These are phyloP conservation scores for Heliothis subflexa DNA, from an alignment of 1,140 invertebrate species.

Conservation along the genomic window DNA sequence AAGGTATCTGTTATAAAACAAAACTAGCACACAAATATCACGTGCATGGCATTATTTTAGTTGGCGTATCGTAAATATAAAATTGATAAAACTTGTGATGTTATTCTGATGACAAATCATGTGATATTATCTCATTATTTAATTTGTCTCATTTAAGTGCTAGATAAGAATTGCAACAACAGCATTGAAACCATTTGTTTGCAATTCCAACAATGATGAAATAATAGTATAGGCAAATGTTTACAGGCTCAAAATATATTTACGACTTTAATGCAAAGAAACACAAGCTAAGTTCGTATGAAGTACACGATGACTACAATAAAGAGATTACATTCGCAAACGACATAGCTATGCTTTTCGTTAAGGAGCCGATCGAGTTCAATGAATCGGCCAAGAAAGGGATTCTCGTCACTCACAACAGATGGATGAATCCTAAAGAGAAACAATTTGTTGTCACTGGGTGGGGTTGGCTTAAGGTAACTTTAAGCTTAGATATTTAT, in stretches of 20 bases:
- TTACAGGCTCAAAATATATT: conserved; percentile 60
- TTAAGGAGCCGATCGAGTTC: conserved; percentile 58
- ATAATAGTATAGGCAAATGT: neutral
- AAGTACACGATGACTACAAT: conserved; percentile 67
- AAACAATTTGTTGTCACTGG: conserved; percentile 63
- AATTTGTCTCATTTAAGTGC: too few relatives aligned
- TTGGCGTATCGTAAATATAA: too few relatives aligned
- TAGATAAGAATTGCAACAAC: too few relatives aligned
- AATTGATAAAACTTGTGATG: too few relatives aligned
- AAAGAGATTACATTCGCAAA: conserved; percentile 60
- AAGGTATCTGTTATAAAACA: too few relatives aligned
- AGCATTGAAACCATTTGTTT: too few relatives aligned
- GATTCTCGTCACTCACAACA: conserved; percentile 55
- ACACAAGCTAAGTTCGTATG: conserved; percentile 54
- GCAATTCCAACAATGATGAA: neutral
- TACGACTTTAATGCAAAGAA: conserved; percentile 58
- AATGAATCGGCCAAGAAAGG: conserved; percentile 59
- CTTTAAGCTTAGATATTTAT: too few relatives aligned
- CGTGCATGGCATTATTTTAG: too few relatives aligned
- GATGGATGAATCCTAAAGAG: conserved; percentile 64
- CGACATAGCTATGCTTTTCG: conserved; percentile 70
- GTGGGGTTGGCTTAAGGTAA: conserved; percentile 67
- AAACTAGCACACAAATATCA: too few relatives aligned
- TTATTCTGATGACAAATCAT: too few relatives aligned
- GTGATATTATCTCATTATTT: too few relatives aligned